phyloP scores from a whole-genome alignment of 2,797 vertebrate species.

The Enteromius argenteus region DNA sequence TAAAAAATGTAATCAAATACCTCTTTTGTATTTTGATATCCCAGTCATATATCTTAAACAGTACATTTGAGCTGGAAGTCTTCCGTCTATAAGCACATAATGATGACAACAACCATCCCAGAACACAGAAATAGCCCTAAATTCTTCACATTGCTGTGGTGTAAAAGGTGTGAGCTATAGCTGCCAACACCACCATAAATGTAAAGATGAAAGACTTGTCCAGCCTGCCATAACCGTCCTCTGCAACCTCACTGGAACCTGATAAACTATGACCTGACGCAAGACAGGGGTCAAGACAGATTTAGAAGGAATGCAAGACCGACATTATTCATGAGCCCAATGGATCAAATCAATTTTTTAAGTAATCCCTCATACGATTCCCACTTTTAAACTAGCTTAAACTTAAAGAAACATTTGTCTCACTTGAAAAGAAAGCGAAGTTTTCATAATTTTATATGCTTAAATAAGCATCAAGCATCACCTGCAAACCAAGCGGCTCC shows the following conservation, averaged over 20 bases:
- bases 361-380: background rate
- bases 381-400: background rate
- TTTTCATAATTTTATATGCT: background rate
- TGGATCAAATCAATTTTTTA: background rate
- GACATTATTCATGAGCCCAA: background rate
- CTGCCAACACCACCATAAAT: constrained; percentile 52
- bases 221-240: constrained; percentile 40
- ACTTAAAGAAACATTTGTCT: background rate
- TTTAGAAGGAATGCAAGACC: constrained; percentile 32
- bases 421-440: background rate
- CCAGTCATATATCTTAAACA: background rate
- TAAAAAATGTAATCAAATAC: background rate
- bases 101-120: constrained; percentile 51
- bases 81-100: constrained; percentile 54
- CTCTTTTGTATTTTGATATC: background rate
- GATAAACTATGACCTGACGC: constrained; percentile 32
- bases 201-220: constrained; percentile 56
- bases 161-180: constrained; percentile 78
- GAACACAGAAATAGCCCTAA: constrained; percentile 56
- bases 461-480: constrained; percentile 13
- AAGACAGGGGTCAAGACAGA: constrained; percentile 18
- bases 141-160: constrained; percentile 79
- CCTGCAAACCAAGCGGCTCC: constrained; percentile 13
- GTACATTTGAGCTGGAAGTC: background rate
- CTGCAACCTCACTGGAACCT: constrained; percentile 44